phyloP scores from a whole-genome alignment of 2,113 vertebrate genomes.

The Choloepus hoffmanni region DNA sequence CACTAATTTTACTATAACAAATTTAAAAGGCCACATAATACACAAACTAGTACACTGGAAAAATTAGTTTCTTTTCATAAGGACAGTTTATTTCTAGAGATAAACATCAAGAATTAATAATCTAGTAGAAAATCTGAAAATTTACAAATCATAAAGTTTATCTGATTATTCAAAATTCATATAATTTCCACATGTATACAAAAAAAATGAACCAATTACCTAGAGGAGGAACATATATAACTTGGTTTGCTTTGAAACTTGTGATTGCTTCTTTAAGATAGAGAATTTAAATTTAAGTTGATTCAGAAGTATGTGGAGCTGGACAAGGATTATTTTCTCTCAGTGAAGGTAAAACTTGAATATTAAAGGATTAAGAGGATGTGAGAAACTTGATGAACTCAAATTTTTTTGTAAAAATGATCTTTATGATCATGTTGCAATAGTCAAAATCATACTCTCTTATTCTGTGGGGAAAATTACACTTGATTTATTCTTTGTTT shows the following conservation, averaged over 20 bases:
- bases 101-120: not conserved
- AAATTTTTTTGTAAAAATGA: not conserved
- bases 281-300: not conserved
- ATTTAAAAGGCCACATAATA: not conserved
- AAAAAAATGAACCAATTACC: not conserved
- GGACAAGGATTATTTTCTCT: not conserved
- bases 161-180: slow-evolving; percentile 26
- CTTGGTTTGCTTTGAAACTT: slow-evolving; percentile 32
- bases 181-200: not conserved
- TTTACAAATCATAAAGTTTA: slow-evolving; percentile 39
- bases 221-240: not conserved
- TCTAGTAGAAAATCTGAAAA: slow-evolving; percentile 38
- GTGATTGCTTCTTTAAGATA: not conserved
- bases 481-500: not conserved
- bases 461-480: slow-evolving; percentile 6
- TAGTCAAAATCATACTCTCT: not conserved
- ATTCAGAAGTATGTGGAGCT: not conserved
- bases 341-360: not conserved
- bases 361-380: not conserved
- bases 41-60: not conserved
- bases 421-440: not conserved
- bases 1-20: not conserved
- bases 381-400: not conserved
- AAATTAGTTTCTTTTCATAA: not conserved
- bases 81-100: slow-evolving; percentile 3